Evolutionary conservation across 2,797 vertebrate genomes (phyloP), one percentile per base, ranked within the genome.

Genomic region (Melanotaenia nigrans): DNA sequence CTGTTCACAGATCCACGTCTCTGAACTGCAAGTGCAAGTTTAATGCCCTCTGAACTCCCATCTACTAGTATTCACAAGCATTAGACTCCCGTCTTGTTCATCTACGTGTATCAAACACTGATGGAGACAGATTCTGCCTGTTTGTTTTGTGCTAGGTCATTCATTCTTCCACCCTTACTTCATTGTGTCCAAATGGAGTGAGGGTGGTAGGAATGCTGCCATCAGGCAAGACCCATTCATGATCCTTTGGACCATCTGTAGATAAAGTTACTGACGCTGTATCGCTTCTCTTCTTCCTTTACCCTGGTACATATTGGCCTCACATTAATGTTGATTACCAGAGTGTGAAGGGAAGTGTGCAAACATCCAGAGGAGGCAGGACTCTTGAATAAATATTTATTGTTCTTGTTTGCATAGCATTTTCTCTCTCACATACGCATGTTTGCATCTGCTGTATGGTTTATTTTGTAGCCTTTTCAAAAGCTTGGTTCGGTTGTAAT

Each of bases 351-450:
- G 61, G 28, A 81, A 78, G 58, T 45, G 74, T 79, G 80, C 75
- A 91, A 89, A 90, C 69, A 90, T 86, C 78, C 82, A 80, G 56
- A 73, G 72, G 81, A 82, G 75, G 62, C 47, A 35, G 71, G 82
- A 85, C 78, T 75, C 45, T 49, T 77, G 79, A 86, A 89, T 87
- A 92, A 92, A 93, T 91, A 90, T 92, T 91, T 84, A 78, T 79
- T 82, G 65, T 76, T 30, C 65, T 65, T 89, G 84, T 91, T 89
- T 92, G 79, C 9, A 82, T 57, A 74, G 74, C 67, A 55, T 58
- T 73, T 47, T 77, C 28, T 57, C 53, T 61, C 16, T 62, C n/a
- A 38, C 61, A 45, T 14, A 18, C 42, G 60, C 59, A 35, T 36
- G 5, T 80, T 78, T 79, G 54, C 62, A 58, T 70, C 56, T 36